Conservation (phyloP, 2,113 vertebrate species). For the Eupsittula cactorum region DNA sequence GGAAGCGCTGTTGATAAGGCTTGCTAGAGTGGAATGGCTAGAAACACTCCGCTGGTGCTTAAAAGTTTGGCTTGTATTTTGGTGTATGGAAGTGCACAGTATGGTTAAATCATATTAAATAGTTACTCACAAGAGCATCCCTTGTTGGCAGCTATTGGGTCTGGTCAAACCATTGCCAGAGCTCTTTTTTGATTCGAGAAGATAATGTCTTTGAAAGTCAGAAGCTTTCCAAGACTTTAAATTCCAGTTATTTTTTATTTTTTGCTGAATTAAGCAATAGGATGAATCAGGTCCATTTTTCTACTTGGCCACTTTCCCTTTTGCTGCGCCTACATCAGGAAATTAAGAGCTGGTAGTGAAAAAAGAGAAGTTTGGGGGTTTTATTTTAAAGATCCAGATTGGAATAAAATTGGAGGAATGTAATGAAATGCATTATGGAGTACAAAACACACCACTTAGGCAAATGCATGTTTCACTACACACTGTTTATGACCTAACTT, state of each 20-base stretch:
- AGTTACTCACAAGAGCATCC: not conserved
- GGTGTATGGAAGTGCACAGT: not conserved
- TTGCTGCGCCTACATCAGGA: not conserved
- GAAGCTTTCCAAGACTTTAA: not conserved
- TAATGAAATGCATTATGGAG: not conserved
- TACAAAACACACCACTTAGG: not conserved
- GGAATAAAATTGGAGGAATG: accelerated
- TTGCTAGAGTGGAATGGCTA: not conserved
- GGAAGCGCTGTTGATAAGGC: not conserved
- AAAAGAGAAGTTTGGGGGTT: not conserved
- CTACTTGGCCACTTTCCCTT: not conserved
- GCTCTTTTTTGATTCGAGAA: not conserved
- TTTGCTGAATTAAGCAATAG: not conserved
- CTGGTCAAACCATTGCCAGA: not conserved
- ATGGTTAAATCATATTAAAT: not conserved
- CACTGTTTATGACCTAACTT: no score
- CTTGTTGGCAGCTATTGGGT: not conserved
- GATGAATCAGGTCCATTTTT: not conserved
- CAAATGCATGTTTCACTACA: not conserved
- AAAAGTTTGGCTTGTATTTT: not conserved
- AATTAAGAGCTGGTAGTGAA: not conserved
- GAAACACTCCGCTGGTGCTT: not conserved
- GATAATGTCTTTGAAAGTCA: not conserved
- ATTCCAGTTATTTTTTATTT: not conserved
- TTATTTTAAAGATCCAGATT: not conserved